Base-by-base conservation (phyloP, 1,140 invertebrate species). In the Macrobrachium rosenbergii region DNA sequence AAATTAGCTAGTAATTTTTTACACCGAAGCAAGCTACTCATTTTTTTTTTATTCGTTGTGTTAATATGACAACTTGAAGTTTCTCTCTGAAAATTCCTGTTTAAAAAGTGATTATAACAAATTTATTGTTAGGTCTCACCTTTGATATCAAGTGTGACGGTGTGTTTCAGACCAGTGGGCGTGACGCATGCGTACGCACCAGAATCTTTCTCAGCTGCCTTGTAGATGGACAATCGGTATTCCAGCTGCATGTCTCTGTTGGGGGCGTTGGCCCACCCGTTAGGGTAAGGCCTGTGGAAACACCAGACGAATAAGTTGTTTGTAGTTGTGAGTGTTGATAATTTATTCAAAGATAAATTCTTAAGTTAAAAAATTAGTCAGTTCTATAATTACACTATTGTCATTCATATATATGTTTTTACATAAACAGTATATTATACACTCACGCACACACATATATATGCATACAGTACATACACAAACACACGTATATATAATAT, bases 231-330 rank as follows among this genome's bases (percentile, higher is more conserved):
- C 43, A 97, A 91, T 3, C 96, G 93, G 90, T 96, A 97, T 91
- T 97, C 96, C 64, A 97, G 91, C 86, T 95, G 94, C 45, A 95
- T 94, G 92, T 97, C 95, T 5, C 96, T 92, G 0, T 95, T 95
- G 19, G 95, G 95, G 90, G 96, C 96, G 21, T 94, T 95, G 0
- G 95, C 95, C 96, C 96, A 97, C 19, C 95, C 95, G 92, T 96
- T 95, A 2, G 94, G 94, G 92, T 96, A 96, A 90, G 95, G 95
- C 89, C 95, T 94, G 87, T 11, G 37, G 12, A 69, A 16, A 59
- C 17, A 43, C 19, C 58, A 59, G 23, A 14, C 14, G 19, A 2
- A 19, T 62, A 28, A 8, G 19, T 16, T 11, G 77, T 17, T 19
- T 12, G 6, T 5, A 21, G 5, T 14, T n/a, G 5, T 16, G 59